phyloP scores from a whole-genome alignment of 2,888 invertebrate species.

The Andrena dorsata region DNA sequence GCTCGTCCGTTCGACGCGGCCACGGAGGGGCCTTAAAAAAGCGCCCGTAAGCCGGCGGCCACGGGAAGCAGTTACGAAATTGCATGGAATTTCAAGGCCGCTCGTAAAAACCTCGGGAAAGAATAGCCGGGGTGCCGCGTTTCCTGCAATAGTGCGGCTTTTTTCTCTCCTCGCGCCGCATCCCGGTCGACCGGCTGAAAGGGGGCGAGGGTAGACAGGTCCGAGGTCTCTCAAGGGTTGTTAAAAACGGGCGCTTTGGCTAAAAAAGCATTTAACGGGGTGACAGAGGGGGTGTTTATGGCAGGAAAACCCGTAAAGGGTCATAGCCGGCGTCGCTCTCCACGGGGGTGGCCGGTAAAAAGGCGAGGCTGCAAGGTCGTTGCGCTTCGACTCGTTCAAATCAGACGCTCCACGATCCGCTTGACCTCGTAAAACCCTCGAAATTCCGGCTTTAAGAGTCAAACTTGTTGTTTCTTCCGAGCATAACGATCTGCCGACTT shows the following conservation, averaged over 20 bases:
- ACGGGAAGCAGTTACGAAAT: slow-evolving; percentile 76
- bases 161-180: slow-evolving; percentile 67
- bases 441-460: slow-evolving; percentile 30
- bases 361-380: slow-evolving; percentile 63
- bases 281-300: slow-evolving; percentile 77
- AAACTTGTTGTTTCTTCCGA: slow-evolving; percentile 26
- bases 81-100: slow-evolving; percentile 81
- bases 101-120: slow-evolving; percentile 75
- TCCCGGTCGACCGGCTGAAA: slow-evolving; percentile 46
- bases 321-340: slow-evolving; percentile 56
- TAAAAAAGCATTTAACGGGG: slow-evolving; percentile 82
- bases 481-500: background rate
- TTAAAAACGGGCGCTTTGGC: slow-evolving; percentile 77
- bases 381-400: slow-evolving; percentile 59
- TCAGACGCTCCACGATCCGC: slow-evolving; percentile 41
- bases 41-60: slow-evolving; percentile 68
- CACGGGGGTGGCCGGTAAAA: slow-evolving; percentile 64
- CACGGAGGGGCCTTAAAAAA: slow-evolving; percentile 71
- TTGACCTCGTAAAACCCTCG: slow-evolving; percentile 50
- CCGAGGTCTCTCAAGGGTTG: slow-evolving; percentile 82
- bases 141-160: slow-evolving; percentile 84
- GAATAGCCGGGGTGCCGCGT: slow-evolving; percentile 74
- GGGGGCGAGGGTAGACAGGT: slow-evolving; percentile 41
- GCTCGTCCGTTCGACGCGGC: slow-evolving; percentile 26
- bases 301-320: slow-evolving; percentile 67